A percentile compares a stretch with the other conserved stretches of the same genome.
These are phyloP conservation scores for Thera obeliscata DNA, from an alignment of 2,888 invertebrate genomes.

Conservation along the genomic window DNA sequence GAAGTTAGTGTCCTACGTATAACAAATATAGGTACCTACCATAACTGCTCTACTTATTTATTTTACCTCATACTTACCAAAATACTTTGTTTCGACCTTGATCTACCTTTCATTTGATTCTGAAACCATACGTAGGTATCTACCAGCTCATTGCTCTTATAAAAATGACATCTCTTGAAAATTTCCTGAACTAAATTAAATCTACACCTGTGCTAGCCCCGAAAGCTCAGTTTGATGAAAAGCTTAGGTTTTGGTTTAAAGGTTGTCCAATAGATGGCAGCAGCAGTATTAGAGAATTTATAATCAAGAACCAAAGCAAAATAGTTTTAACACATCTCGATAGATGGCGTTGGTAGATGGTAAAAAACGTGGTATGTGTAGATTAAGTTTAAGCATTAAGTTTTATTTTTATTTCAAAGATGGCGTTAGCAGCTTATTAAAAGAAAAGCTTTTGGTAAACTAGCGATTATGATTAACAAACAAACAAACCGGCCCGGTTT, in stretches of 20 bases:
- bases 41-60: too few relatives aligned
- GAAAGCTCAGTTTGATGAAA: not conserved
- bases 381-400: not conserved
- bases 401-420: not conserved
- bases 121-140: too few relatives aligned
- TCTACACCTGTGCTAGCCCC: not conserved
- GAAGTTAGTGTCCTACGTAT: too few relatives aligned
- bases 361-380: too few relatives aligned
- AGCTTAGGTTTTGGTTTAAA: not conserved
- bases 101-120: too few relatives aligned
- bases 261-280: slow-evolving; percentile 18
- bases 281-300: not conserved
- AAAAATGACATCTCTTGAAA: not conserved
- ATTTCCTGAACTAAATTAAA: not conserved
- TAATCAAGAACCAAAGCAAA: too few relatives aligned
- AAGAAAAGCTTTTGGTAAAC: too few relatives aligned
- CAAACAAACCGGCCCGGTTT: too few relatives aligned
- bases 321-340: not conserved
- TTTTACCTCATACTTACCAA: too few relatives aligned
- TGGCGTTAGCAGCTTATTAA: not conserved
- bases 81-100: too few relatives aligned
- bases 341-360: slow-evolving; percentile 23
- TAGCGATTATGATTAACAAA: too few relatives aligned
- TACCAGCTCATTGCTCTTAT: not conserved
- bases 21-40: too few relatives aligned